Evolutionary conservation across 1,140 invertebrate genomes (phyloP).

Genomic region (Eumaeus atala): DNA sequence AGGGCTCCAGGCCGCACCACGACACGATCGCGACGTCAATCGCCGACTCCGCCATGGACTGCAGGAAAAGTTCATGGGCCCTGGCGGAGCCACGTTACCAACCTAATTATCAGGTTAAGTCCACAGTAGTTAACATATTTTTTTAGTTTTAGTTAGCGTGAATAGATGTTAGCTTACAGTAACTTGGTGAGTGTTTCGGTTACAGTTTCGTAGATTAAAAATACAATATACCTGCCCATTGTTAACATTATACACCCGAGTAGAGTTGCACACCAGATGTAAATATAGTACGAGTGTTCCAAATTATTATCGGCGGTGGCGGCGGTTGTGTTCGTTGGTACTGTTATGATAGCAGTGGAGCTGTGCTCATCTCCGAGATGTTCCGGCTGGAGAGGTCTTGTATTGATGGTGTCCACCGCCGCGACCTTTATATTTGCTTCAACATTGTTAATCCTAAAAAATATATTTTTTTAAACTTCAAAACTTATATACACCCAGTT

Average conservation of each 20-base stretch:
- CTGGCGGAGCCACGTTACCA: no score
- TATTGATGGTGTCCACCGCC: background rate
- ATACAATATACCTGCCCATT: conserved; percentile 45
- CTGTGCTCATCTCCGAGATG: background rate
- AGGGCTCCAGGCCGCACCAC: no score
- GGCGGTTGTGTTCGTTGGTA: conserved; percentile 31
- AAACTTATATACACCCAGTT: no score
- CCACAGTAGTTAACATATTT: no score
- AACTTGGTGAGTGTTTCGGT: background rate
- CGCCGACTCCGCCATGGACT: no score
- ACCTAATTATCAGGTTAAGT: no score
- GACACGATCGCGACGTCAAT: no score
- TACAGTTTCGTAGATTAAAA: background rate
- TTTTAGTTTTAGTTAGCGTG: no score
- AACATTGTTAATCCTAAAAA: conserved; percentile 57
- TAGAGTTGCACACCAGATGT: conserved; percentile 75
- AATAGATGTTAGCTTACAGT: no score
- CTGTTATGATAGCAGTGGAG: background rate
- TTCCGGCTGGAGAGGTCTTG: background rate
- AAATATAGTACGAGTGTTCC: conserved; percentile 71
- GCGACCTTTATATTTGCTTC: conserved; percentile 28
- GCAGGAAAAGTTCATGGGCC: no score
- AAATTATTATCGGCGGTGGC: conserved; percentile 26
- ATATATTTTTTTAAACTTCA: background rate
- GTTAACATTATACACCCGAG: conserved; percentile 75